Conservation (phyloP, 1,140 invertebrate species). For the Drosophila mauritiana region DNA sequence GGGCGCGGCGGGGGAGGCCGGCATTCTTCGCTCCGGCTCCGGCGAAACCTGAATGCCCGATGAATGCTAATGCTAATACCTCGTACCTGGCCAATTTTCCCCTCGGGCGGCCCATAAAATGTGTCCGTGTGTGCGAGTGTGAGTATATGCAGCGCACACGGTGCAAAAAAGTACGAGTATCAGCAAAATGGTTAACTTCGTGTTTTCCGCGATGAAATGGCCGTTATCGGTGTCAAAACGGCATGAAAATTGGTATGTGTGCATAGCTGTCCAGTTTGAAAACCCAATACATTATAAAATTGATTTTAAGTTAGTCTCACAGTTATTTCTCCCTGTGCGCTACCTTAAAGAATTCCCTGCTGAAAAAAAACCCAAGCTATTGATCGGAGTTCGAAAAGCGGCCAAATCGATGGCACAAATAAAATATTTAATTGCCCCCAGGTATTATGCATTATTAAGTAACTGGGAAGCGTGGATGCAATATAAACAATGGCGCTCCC, state of each 20-base stretch:
- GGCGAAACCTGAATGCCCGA: conserved; percentile 68
- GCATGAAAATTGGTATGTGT: conserved; percentile 4
- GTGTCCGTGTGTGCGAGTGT: background rate
- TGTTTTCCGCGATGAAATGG: background rate
- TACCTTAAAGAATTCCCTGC: conserved; percentile 21
- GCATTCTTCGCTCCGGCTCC: conserved; percentile 54
- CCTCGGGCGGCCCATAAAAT: conserved; percentile 54
- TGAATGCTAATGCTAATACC: conserved; percentile 70
- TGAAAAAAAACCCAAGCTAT: conserved; percentile 29
- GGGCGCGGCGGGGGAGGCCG: conserved; percentile 5
- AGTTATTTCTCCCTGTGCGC: background rate
- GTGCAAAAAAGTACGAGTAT: background rate
- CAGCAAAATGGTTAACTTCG: background rate
- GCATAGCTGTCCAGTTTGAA: background rate
- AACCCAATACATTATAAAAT: background rate
- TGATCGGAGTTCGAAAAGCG: conserved; percentile 56
- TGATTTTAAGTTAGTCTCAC: too few relatives aligned
- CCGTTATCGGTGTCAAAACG: background rate
- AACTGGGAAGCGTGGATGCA: conserved; percentile 22
- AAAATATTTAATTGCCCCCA: conserved; percentile 61
- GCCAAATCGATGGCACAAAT: conserved; percentile 75
- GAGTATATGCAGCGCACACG: background rate
- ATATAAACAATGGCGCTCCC: conserved; percentile 4
- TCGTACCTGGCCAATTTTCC: conserved; percentile 34
- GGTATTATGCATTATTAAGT: conserved; percentile 33